Base-by-base conservation (phyloP, 2,888 invertebrate genomes). In the Hipparchia sbordonii region DNA sequence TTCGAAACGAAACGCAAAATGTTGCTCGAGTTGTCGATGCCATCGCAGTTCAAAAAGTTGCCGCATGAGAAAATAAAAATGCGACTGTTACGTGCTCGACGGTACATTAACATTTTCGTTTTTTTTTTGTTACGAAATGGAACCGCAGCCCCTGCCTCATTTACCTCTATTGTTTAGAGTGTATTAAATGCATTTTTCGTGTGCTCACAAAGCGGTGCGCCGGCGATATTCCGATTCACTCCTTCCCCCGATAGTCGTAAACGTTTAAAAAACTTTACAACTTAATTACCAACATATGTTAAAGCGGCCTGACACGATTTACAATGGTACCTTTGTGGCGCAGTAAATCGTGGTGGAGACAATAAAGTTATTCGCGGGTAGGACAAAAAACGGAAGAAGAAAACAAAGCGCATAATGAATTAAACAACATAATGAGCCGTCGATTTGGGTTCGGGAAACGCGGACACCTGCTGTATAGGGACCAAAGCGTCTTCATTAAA, bases 201-300 rank as follows among this genome's bases (percentile, higher is more conserved):
- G 77, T 75, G 73, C 76, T 72, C 77, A 79, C 80, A 80, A 83
- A 82, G 79, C 78, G 79, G 80, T 83, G 84, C 80, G 79, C 78
- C 77, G 77, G 77, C 78, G 79, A 78, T 81, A 79, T 76, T 79
- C 77, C 84, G 82, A 82, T 84, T 81, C 79, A 82, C 81, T 79
- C 84, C 82, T 81, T 82, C 82, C 83, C 84, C 82, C 82, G 85
- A 85, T 85, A 81, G 82, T 82, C 82, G 86, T 87, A 88, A 89
- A 90, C 87, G 85, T 83, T 81, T 86, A 85, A 82, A 82, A 84
- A 89, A 89, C 86, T 92, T 91, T 88, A 92, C 88, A 86, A 85
- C 89, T 89, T 93, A 93, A 93, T 93, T 89, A 88, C 87, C 78
- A 89, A 93, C 93, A 93, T 93, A 88, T 93, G 92, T 93, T 92